phyloP scores from a whole-genome alignment of 2,888 invertebrate genomes.

The Melolontha melolontha region DNA sequence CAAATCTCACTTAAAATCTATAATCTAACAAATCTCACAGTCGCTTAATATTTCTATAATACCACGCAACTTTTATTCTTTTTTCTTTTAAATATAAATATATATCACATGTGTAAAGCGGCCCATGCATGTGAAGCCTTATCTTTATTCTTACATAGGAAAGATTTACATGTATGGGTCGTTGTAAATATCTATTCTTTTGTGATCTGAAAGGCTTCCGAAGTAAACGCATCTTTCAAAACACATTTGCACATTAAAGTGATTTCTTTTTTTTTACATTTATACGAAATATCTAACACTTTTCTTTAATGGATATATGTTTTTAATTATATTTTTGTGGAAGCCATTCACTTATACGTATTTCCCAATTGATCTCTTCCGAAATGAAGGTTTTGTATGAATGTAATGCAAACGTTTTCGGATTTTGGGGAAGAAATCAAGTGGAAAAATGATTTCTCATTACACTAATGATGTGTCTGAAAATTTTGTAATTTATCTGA shows the following conservation, averaged over 20 bases:
- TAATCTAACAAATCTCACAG: conserved; percentile 54
- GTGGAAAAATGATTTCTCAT: conserved; percentile 47
- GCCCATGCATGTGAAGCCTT: conserved; percentile 28
- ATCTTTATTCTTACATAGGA: conserved; percentile 2
- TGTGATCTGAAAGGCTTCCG: conserved; percentile 15
- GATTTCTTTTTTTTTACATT: conserved; percentile 42
- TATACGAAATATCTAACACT: conserved; percentile 43
- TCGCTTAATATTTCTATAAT: conserved; percentile 52
- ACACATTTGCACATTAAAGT: conserved; percentile 35
- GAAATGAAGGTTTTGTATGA: not conserved
- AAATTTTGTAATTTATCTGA: conserved; percentile 57
- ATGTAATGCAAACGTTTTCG: not conserved
- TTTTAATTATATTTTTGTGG: conserved; percentile 38
- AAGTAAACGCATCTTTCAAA: conserved; percentile 23
- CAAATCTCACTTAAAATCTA: conserved; percentile 58
- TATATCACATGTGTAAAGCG: conserved; percentile 52
- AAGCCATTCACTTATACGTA: conserved; percentile 32
- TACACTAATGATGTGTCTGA: conserved; percentile 64
- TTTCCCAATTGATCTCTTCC: conserved; percentile 28
- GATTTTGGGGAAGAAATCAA: conserved; percentile 35
- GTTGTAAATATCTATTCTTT: conserved; percentile 31
- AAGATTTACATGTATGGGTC: conserved; percentile 32
- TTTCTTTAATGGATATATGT: conserved; percentile 36
- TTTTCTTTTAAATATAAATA: conserved; percentile 37
- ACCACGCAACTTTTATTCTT: conserved; percentile 51